phyloP scores from a whole-genome alignment of 2,888 invertebrate species.

The Anoplius nigerrimus region DNA sequence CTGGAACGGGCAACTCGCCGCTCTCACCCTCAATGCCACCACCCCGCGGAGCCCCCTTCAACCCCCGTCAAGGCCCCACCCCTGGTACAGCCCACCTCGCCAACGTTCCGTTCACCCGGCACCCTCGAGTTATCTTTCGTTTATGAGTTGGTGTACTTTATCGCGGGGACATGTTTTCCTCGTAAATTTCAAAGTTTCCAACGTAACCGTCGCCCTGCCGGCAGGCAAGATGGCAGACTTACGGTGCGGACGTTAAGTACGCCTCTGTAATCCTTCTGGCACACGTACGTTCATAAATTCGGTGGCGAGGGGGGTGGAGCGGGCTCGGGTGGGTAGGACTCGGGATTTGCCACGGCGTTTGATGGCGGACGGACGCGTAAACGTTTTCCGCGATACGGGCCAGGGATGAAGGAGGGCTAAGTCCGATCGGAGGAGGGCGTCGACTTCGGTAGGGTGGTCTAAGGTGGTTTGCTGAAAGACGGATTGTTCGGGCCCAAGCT shows the following conservation, averaged over 20 bases:
- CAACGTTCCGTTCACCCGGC: constrained; percentile 21
- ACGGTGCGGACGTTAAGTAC: constrained; percentile 39
- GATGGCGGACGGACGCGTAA: background rate
- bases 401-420: background rate
- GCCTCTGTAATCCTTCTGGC: constrained; percentile 56
- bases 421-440: background rate
- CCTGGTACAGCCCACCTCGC: background rate
- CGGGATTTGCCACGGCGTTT: background rate
- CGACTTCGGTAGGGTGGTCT: no score
- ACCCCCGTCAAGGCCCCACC: constrained; percentile 11
- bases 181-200: constrained; percentile 66
- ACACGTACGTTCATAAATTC: constrained; percentile 60
- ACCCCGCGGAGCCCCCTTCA: background rate
- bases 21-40: background rate
- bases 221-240: constrained; percentile 40
- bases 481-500: no score
- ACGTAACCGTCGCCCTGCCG: constrained; percentile 41
- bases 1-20: constrained; percentile 14
- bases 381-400: constrained; percentile 3
- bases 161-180: constrained; percentile 65
- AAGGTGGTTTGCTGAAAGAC: no score
- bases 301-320: constrained; percentile 20
- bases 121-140: constrained; percentile 59
- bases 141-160: constrained; percentile 66
- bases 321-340: no score